phyloP scores from a whole-genome alignment of 2,113 vertebrate genomes.

The Epinephelus cyanopodus region DNA sequence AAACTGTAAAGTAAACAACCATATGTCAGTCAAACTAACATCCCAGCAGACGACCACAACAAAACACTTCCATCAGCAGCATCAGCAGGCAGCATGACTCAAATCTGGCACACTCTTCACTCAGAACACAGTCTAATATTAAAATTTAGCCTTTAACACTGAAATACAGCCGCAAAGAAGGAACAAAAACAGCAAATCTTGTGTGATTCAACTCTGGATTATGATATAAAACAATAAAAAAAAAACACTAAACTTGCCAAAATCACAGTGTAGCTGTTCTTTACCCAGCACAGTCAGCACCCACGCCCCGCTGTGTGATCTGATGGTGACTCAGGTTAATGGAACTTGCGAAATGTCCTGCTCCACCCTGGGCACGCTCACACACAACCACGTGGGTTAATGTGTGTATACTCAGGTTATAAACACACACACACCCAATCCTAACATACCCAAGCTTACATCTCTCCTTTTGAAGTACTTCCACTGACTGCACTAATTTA shows the following conservation, averaged over 20 bases:
- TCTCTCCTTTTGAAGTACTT: not conserved
- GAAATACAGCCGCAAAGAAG: not conserved
- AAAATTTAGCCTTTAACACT: not conserved
- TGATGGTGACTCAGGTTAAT: slow-evolving; percentile 75
- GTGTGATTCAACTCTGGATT: slow-evolving; percentile 1
- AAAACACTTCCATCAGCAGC: not conserved
- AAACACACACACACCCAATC: slow-evolving; percentile 16
- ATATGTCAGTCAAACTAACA: not conserved
- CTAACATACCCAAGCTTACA: not conserved
- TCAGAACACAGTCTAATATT: not conserved
- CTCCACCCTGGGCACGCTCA: slow-evolving; percentile 39
- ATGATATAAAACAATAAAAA: slow-evolving; percentile 25
- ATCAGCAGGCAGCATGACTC: not conserved
- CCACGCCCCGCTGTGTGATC: slow-evolving; percentile 52
- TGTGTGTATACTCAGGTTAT: slow-evolving; percentile 1
- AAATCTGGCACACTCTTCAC: not conserved
- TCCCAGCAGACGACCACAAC: not conserved
- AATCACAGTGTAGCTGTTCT: slow-evolving; percentile 1
- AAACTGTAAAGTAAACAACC: not conserved
- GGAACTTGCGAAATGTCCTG: slow-evolving; percentile 73
- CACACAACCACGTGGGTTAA: slow-evolving; percentile 12
- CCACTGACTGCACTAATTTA: not conserved
- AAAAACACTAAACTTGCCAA: slow-evolving; percentile 7
- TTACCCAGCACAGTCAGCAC: slow-evolving; percentile 39
- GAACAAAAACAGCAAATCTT: not conserved